Evolutionary conservation across 2,888 invertebrate species (phyloP), one percentile per base, ranked within the genome.

Genomic region (Acleris holmiana): DNA sequence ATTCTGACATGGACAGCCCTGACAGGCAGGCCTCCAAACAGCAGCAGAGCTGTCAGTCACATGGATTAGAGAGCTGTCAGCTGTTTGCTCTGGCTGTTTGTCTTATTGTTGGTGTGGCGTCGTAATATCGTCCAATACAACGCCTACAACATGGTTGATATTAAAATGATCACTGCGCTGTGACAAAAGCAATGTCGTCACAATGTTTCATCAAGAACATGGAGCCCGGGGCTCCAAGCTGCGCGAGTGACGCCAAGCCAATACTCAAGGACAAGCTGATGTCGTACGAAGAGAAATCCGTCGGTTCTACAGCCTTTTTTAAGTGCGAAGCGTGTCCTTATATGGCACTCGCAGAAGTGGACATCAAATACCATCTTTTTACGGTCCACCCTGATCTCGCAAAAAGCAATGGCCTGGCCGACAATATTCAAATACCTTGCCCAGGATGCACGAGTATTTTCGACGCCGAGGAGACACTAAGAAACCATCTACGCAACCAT

Each of bases 391-490:
- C 90, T 2, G 88, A 88, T 3, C 75, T 90, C 13, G 88, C 94
- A 13, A 93, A 90, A 74, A 93, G 84, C 57, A 94, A 94, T 75
- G 93, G 93, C 25, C 82, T 93, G 0, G 89, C 91, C 21, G 93
- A 94, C 74, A 88, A 93, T 70, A 86, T 92, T 61, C 93, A 93
- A 67, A 88, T 95, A 7, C 90, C 90, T 69, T 96, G 96, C 74
- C 95, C 95, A 15, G 96, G 95, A 8, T 96, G 96, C 76, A 81
- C 91, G 1, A 95, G 95, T 76, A 83, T 94, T 2, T 96, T 96
- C 76, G 94, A 94, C 73, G 93, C 94, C 10, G 93, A 93, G 73
- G 93, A 94, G 73, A 94, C 95, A 0, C 81, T 96, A 0, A 88
- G 94, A 71, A 92, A 93, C 5, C 96, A 96, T 78, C 85, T 96